Evolutionary conservation across 2,113 vertebrate genomes (phyloP), one percentile per base, ranked within the genome.

Genomic region (Hymenochirus boettgeri): DNA sequence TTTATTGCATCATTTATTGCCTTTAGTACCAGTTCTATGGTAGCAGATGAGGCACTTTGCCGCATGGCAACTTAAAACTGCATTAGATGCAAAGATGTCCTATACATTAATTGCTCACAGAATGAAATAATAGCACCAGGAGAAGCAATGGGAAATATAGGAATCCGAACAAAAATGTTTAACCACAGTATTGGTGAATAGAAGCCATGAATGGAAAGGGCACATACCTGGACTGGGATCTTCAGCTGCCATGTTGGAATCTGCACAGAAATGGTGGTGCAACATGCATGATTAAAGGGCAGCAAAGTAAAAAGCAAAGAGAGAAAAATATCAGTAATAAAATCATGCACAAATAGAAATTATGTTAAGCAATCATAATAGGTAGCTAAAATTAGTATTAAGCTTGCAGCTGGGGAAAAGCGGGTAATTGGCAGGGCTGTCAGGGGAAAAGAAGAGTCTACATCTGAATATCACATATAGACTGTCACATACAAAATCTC

Each of bases 191-290:
- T 9, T 2, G 46, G 31, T 50, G 57, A 71, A 75, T 75, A 65
- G 71, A 80, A 81, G 75, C 76, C 73, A 76, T 59, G 79, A 80
- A 22, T 46, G 53, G 77, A 69, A 64, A 75, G 71, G 75, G 83
- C 76, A 88, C 94, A 84, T 95, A 99, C 96, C 95, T 96, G 95
- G 90, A 35, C 85, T 88, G 60, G 88, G 81, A 81, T 97, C 95
- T 86, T 95, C 93, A 62, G 80, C 77, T 82, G 85, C 47, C 51
- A 91, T 85, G 81, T 88, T 93, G 87, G 89, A 87, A 93, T 96
- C 95, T 96, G 91, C 84, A 94, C 80, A 91, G 86, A 90, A 91
- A 86, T 84, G 81, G 91, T 88, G 91, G 91, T 82, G 90, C 82
- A 75, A 95, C 92, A 91, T 83, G 93, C 92, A 88, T 86, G 88